Evolutionary conservation across 2,888 invertebrate species (phyloP).

Genomic region (Rhamnusium bicolor): DNA sequence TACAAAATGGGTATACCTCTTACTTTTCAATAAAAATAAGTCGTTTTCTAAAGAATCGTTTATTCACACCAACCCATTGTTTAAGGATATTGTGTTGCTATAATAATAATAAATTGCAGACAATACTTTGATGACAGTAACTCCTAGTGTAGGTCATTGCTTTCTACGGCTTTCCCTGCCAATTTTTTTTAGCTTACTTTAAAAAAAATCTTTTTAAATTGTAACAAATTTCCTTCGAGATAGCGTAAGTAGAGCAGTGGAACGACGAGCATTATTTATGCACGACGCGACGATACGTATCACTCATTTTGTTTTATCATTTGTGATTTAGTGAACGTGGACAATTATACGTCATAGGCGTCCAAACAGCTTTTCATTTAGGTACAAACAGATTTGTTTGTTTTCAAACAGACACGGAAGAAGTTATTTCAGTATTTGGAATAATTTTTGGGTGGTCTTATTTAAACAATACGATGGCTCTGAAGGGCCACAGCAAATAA

Average conservation of each 20-base stretch:
- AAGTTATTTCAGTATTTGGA: too few relatives aligned
- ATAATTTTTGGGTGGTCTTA: too few relatives aligned
- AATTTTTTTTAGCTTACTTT: conserved; percentile 30
- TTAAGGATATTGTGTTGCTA: conserved; percentile 9
- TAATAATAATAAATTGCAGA: conserved; percentile 10
- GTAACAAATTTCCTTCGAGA: conserved; percentile 37
- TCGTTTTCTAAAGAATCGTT: not conserved
- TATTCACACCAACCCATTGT: conserved; percentile 24
- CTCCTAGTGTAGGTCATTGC: conserved; percentile 36
- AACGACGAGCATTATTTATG: conserved; percentile 34
- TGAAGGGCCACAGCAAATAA: too few relatives aligned
- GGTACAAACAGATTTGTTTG: not conserved
- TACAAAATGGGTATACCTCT: conserved; percentile 1
- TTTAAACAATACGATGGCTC: too few relatives aligned
- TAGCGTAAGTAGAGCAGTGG: conserved; percentile 36
- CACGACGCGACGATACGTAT: not conserved
- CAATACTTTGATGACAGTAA: conserved; percentile 29
- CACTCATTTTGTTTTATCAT: not conserved
- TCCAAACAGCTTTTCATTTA: not conserved
- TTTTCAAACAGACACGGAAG: too few relatives aligned
- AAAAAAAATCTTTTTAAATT: conserved; percentile 34
- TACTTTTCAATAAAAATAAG: conserved; percentile 6
- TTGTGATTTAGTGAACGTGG: not conserved
- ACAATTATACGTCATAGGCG: not conserved
- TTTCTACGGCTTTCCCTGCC: conserved; percentile 37